phyloP scores from a whole-genome alignment of 2,113 vertebrate genomes.

The Rhynchopsitta pachyrhyncha region DNA sequence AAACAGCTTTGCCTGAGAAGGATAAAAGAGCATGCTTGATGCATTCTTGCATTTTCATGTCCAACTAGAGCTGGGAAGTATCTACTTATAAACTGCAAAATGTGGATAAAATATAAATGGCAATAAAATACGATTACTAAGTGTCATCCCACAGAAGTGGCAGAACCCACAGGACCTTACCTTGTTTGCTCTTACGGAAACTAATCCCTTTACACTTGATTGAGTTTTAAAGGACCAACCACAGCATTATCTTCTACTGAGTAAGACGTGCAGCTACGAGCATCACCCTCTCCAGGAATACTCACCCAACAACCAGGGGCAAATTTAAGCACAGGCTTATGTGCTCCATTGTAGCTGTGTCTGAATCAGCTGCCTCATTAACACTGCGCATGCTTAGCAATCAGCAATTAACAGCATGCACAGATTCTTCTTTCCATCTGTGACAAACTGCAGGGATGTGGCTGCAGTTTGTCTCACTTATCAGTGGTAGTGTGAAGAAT shows the following conservation, averaged over 20 bases:
- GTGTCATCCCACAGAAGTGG: neutral
- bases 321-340: neutral
- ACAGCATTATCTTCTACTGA: neutral
- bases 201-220: neutral
- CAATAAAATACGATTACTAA: neutral
- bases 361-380: neutral
- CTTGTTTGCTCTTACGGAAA: neutral
- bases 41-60: neutral
- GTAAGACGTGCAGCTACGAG: rapidly evolving
- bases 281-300: neutral
- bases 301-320: neutral
- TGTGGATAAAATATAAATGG: neutral
- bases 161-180: neutral
- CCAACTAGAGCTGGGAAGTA: neutral
- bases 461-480: neutral
- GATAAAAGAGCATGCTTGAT: neutral
- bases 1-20: neutral
- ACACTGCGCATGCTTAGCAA: rapidly evolving
- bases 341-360: rapidly evolving
- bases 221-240: neutral
- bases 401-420: rapidly evolving
- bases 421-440: neutral
- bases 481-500: rapidly evolving
- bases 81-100: neutral
- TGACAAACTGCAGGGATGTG: neutral